Base-by-base conservation (phyloP, 2,888 invertebrate species). In the Chrysolina haemoptera region DNA sequence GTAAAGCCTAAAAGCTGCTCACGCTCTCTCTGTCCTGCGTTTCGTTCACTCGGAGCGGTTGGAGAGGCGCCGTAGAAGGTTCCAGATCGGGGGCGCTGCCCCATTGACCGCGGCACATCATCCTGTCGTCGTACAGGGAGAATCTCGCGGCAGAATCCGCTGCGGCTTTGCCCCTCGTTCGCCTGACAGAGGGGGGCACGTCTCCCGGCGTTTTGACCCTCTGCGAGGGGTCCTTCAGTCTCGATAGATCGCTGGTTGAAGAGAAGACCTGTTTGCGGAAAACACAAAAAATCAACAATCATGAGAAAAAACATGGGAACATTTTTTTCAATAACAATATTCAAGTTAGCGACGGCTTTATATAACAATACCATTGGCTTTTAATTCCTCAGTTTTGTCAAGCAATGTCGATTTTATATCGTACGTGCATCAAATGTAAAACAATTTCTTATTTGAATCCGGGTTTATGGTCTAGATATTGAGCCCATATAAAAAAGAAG, bases 101-200 rank as follows among this genome's bases (percentile, higher is more conserved):
- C 88, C 88, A 88, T 77, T 86, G 85, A 1, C 84, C 85, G 16
- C 84, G 82, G 79, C 91, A 91, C 96, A 97, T 96, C 91, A 96
- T 95, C 59, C 96, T 90, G 85, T 97, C 97, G 82, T 96, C 96
- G 83, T 96, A 96, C 20, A 97, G 89, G 62, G 96, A 96, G 82
- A 97, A 91, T 78, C 97, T 88, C 3, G 90, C 89, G 5, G 76
- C 69, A 22, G 85, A 85, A 8, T 88, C 91, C 78, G 93, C 93
- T 59, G 92, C 91, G 0, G 93, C 93, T 76, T 92, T 89, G 2
- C 93, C 90, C 46, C 93, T 88, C 1, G 94, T 92, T 80, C 93
- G 91, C 14, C 95, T 86, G 0, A 95, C 93, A 0, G 95, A 94
- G 0, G 94, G 93, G 0, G 95, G 95, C 35, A 95, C 90, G 85